Base-by-base conservation (phyloP, 2,797 vertebrate genomes). In the Chloroceryle amazona region DNA sequence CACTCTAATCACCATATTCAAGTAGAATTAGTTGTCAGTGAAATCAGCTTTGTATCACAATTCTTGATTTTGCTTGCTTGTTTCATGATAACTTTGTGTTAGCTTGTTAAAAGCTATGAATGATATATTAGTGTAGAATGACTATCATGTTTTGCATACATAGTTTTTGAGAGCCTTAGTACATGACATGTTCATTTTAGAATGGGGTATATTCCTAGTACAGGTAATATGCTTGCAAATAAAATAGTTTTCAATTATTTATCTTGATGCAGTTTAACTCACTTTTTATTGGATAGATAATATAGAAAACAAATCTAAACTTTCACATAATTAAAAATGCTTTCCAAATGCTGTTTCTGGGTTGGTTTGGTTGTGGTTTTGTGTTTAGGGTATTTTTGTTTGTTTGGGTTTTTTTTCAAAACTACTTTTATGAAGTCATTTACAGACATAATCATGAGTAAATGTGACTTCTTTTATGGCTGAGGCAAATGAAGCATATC, bases 401-500 rank as follows among this genome's bases (percentile, higher is more conserved):
- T 9, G 2, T 3, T 7, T 57, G 54, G 19, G 20, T 79, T 72
- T 81, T 71, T 96, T 95, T 88, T 15, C 65, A 78, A 86, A 68
- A 95, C 68, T 93, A 78, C 75, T 97, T 98, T 98, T 98, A 98
- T 97, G 97, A 97, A 96, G 95, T 94, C 97, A 96, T 98, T 98
- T 98, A 85, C 94, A 97, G 96, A 94, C 91, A 97, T 98, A 98
- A 98, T 98, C 95, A 96, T 96, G 98, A 98, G 88, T 93, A 97
- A 98, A 98, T 98, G 97, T 93, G 92, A 70, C 67, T 97, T 96
- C 93, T 97, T 98, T 97, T 98, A 98, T 96, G 97, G 96, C 78
- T 92, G 92, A 93, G 83, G 97, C 93, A 98, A 98, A 98, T 98
- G 98, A 98, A 98, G 97, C 98, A 97, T 98, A 93, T 94, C 97